phyloP scores from a whole-genome alignment of 2,797 vertebrate species.

The Anguilla megastoma region DNA sequence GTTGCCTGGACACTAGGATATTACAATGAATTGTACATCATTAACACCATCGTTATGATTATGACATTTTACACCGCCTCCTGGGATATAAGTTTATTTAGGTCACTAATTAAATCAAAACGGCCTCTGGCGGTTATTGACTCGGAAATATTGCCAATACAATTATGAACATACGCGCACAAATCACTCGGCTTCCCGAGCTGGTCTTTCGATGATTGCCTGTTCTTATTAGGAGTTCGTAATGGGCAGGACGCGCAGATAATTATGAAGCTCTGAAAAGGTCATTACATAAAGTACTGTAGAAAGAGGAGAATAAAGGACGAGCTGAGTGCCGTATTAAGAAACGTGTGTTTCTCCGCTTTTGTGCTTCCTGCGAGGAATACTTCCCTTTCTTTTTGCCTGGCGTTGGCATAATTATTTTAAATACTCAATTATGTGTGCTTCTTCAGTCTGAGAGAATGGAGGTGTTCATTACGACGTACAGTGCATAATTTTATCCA shows the following conservation, averaged over 20 bases:
- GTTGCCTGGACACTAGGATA: constrained; percentile 77
- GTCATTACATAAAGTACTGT: constrained; percentile 19
- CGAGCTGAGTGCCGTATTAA: background rate
- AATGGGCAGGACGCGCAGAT: constrained; percentile 49
- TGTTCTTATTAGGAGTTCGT: constrained; percentile 48
- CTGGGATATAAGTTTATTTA: constrained; percentile 83
- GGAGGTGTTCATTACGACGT: constrained; percentile 50
- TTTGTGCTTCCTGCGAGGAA: constrained; percentile 6
- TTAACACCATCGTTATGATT: constrained; percentile 88
- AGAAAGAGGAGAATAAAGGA: constrained; percentile 24
- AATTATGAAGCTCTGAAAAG: constrained; percentile 45
- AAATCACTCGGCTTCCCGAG: constrained; percentile 66
- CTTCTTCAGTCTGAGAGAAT: constrained; percentile 35
- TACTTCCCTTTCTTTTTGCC: constrained; percentile 17
- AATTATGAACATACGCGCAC: constrained; percentile 68
- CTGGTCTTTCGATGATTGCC: constrained; percentile 58
- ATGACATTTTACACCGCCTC: constrained; percentile 86
- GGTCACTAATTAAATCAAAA: constrained; percentile 84
- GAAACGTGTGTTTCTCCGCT: background rate
- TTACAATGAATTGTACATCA: constrained; percentile 85
- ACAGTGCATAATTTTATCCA: constrained; percentile 52
- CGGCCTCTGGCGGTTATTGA: constrained; percentile 80
- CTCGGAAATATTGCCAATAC: constrained; percentile 82
- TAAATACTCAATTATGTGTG: constrained; percentile 27
- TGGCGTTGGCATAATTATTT: constrained; percentile 46